A percentile compares a stretch with the other conserved stretches of the same genome.
Conservation (phyloP, 2,797 vertebrate species). For the Uromys caudimaculatus region DNA sequence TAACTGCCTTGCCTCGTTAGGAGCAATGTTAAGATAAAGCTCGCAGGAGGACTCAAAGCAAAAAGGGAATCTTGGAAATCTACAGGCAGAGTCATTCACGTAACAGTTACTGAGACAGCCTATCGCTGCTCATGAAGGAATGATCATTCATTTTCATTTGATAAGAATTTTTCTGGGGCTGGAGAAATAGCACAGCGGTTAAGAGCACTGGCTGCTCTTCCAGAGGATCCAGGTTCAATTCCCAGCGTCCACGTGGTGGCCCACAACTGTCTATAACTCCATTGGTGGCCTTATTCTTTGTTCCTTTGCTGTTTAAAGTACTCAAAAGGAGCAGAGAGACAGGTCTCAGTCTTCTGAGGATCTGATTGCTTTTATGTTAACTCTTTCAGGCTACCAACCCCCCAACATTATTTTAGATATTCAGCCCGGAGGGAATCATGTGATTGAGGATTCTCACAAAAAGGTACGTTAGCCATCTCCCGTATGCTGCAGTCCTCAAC, state of each 20-base stretch:
- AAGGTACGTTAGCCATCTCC: conserved; percentile 88
- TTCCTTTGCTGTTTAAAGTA: background rate
- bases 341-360: background rate
- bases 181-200: background rate
- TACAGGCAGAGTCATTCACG: background rate
- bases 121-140: background rate
- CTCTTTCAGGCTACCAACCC: conserved; percentile 84
- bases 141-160: background rate
- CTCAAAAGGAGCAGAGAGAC: background rate
- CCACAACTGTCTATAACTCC: background rate
- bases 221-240: background rate
- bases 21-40: background rate
- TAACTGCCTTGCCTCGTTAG: background rate
- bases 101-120: background rate
- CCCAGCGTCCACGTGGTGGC: background rate
- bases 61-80: conserved; percentile 17
- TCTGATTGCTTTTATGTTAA: conserved; percentile 57
- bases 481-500: background rate
- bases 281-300: background rate
- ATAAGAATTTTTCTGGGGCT: background rate
- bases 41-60: background rate
- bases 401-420: conserved; percentile 93
- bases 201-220: background rate
- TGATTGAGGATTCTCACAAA: conserved; percentile 90
- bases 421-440: conserved; percentile 92